A percentile compares a stretch with the other conserved stretches of the same genome.
Evolutionary conservation across 30 jellyfish, hydroid and myxozoan genomes (phyloP).

Genomic region (Sanderia malayensis): DNA sequence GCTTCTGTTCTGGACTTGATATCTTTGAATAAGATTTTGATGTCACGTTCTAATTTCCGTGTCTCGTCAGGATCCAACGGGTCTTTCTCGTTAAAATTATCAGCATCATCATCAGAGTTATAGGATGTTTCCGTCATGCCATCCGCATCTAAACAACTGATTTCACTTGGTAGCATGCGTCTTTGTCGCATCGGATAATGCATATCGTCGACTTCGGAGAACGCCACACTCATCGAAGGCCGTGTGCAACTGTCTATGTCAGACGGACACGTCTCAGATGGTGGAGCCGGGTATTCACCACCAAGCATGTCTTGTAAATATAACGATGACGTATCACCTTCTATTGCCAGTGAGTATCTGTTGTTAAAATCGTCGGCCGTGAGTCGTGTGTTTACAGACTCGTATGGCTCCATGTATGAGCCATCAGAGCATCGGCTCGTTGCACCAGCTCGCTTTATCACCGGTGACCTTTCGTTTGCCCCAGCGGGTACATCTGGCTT

Average conservation of each 20-base stretch:
- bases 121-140: constrained; percentile 81
- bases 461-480: constrained; percentile 38
- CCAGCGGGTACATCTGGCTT: constrained; percentile 28
- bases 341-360: constrained; percentile 74
- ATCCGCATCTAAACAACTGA: constrained; percentile 64
- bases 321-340: constrained; percentile 60
- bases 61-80: constrained; percentile 92
- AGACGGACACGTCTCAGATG: constrained; percentile 74
- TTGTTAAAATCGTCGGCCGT: constrained; percentile 69
- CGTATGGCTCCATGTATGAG: constrained; percentile 55
- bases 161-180: constrained; percentile 67
- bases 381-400: constrained; percentile 46
- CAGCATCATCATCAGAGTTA: constrained; percentile 76
- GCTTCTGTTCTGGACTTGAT: constrained; percentile 75
- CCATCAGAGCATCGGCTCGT: constrained; percentile 42
- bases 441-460: constrained; percentile 51
- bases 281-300: constrained; percentile 73
- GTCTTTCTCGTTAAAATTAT: constrained; percentile 64
- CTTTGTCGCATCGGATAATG: constrained; percentile 45
- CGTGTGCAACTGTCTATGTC: constrained; percentile 70
- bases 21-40: constrained; percentile 73
- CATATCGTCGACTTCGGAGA: constrained; percentile 53
- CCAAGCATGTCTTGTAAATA: constrained; percentile 76
- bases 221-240: constrained; percentile 65
- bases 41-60: constrained; percentile 79